A percentile compares a stretch with the other conserved stretches of the same genome.
Conservation (phyloP, 1,140 invertebrate genomes). For the Philopotamus ludificatus region DNA sequence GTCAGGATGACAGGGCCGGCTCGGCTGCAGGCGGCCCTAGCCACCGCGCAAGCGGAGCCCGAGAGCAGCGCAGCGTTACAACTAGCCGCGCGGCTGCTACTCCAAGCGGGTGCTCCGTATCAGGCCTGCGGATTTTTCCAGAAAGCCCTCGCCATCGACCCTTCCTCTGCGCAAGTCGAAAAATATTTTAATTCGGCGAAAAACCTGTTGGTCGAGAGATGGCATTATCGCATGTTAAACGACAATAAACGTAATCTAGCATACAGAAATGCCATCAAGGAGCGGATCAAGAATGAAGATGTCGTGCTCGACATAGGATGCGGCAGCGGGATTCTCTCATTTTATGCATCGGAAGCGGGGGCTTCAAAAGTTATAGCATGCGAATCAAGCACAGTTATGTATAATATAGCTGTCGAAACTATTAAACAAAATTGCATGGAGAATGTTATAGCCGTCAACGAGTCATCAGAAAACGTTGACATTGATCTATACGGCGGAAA, state of each 20-base stretch:
- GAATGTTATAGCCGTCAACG: not conserved
- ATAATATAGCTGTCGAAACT: constrained; percentile 52
- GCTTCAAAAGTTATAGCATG: constrained; percentile 63
- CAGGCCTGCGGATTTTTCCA: constrained; percentile 50
- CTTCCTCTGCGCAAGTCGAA: constrained; percentile 46
- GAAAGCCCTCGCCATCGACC: constrained; percentile 44
- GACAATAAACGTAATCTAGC: constrained; percentile 66
- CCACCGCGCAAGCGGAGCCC: constrained; percentile 47
- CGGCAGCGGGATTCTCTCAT: constrained; percentile 69
- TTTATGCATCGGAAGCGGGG: constrained; percentile 62
- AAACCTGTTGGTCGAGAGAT: constrained; percentile 63
- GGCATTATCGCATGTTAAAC: constrained; percentile 84
- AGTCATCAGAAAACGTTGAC: constrained; percentile 39
- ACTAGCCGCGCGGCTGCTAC: constrained; percentile 49
- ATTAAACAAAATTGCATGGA: constrained; percentile 5
- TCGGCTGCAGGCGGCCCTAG: too few relatives aligned
- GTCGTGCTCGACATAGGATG: constrained; percentile 72
- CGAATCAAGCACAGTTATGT: constrained; percentile 66
- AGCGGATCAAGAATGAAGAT: constrained; percentile 55
- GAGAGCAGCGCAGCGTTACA: constrained; percentile 46
- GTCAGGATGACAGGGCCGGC: too few relatives aligned
- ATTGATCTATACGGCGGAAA: constrained; percentile 54
- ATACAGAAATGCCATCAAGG: constrained; percentile 64
- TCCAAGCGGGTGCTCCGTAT: constrained; percentile 45
- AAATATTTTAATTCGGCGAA: constrained; percentile 52